Conservation (phyloP, 2,797 vertebrate species). For the Zenarchopterus dispar region DNA sequence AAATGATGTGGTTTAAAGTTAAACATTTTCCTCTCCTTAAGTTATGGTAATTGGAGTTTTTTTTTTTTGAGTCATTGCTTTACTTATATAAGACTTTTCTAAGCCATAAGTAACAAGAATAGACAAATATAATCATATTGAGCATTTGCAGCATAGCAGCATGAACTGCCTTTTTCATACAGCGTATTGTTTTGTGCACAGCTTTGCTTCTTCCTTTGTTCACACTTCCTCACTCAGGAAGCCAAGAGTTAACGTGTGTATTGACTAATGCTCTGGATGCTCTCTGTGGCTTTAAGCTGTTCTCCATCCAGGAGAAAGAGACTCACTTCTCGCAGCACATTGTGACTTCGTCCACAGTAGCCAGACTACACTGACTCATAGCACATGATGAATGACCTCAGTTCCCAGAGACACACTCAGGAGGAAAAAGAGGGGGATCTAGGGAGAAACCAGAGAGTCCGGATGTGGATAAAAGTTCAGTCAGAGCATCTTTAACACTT, state of each 20-base stretch:
- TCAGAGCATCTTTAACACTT: conserved; percentile 62
- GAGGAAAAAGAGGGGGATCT: conserved; percentile 55
- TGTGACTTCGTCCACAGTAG: conserved; percentile 76
- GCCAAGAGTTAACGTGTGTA: conserved; percentile 55
- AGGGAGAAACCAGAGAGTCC: conserved; percentile 47
- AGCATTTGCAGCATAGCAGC: neutral
- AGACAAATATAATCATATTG: too few species aligned
- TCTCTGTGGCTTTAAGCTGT: conserved; percentile 49
- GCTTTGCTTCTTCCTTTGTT: conserved; percentile 23
- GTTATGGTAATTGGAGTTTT: too few species aligned
- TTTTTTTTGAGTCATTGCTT: too few species aligned
- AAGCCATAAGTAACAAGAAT: neutral
- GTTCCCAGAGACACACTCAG: conserved; percentile 64
- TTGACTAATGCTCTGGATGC: conserved; percentile 56
- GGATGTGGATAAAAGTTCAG: conserved; percentile 52
- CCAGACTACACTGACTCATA: conserved; percentile 80
- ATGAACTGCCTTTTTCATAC: neutral
- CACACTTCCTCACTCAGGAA: conserved; percentile 43
- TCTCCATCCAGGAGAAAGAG: conserved; percentile 69
- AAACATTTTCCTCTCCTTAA: too few species aligned
- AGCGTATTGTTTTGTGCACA: neutral
- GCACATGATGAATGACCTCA: conserved; percentile 77
- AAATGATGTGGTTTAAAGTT: too few species aligned
- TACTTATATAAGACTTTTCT: too few species aligned
- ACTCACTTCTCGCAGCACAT: conserved; percentile 61